These are phyloP conservation scores for Tragelaphus strepsiceros DNA, from an alignment of 2,113 vertebrate genomes.

Conservation along the genomic window DNA sequence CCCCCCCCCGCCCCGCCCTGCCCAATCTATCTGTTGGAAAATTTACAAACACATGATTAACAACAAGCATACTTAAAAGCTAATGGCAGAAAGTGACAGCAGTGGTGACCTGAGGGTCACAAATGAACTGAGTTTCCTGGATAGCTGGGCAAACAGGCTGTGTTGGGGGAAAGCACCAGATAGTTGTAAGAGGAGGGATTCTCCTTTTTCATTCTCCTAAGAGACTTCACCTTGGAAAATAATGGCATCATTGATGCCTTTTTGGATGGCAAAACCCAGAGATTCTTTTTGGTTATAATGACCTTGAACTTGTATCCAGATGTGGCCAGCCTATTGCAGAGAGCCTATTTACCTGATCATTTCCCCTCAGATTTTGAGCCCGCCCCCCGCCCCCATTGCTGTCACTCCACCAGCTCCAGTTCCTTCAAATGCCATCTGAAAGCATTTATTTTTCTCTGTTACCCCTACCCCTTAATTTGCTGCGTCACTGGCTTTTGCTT, in stretches of 20 bases:
- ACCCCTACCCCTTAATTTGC: not conserved
- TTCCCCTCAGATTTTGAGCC: not conserved
- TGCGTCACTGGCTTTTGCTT: not conserved
- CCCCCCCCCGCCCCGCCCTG: not conserved
- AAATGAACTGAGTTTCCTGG: not conserved
- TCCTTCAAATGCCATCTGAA: conserved; percentile 11
- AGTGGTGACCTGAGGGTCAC: not conserved
- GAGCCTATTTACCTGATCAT: not conserved
- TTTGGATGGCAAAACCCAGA: not conserved
- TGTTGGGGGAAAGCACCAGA: not conserved
- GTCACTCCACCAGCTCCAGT: not conserved
- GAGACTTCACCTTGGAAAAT: not conserved
- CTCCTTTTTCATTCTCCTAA: not conserved
- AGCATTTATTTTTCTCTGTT: conserved; percentile 19
- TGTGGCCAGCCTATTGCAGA: not conserved
- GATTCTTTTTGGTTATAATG: not conserved
- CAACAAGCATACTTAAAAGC: not conserved
- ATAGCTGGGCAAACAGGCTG: not conserved
- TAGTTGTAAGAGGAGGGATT: not conserved
- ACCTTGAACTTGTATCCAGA: not conserved
- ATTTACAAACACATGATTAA: not conserved
- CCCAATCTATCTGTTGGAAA: not conserved
- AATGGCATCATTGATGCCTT: not conserved
- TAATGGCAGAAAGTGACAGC: not conserved
- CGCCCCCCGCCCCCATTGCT: not conserved